These are phyloP conservation scores for Mastomys coucha DNA, from an alignment of 2,113 vertebrate species.

Conservation along the genomic window DNA sequence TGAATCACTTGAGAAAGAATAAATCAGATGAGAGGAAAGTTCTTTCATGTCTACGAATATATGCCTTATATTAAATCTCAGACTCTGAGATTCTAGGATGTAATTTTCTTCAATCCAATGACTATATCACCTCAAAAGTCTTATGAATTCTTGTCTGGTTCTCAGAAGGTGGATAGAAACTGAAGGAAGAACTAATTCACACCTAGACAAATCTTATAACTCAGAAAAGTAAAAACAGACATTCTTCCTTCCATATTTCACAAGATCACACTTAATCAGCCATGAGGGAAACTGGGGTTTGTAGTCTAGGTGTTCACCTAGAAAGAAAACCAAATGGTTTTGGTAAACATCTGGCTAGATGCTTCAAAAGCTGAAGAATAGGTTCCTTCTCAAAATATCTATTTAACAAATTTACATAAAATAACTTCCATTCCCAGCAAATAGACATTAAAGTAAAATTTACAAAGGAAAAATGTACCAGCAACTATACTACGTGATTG, in stretches of 20 bases:
- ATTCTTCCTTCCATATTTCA: not conserved
- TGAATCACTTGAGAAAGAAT: constrained; percentile 8
- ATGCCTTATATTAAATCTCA: no score
- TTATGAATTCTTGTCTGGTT: not conserved
- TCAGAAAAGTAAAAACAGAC: not conserved
- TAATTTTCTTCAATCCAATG: not conserved
- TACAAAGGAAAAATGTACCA: not conserved
- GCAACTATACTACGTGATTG: not conserved
- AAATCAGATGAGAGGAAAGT: not conserved
- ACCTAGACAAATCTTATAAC: not conserved
- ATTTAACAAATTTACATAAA: constrained; percentile 8
- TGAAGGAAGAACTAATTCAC: not conserved
- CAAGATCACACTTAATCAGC: not conserved
- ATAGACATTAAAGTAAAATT: not conserved
- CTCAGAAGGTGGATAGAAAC: not conserved
- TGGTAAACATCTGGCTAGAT: not conserved
- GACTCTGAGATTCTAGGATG: not conserved
- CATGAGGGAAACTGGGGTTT: not conserved
- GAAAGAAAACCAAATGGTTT: not conserved
- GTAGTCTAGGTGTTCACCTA: not conserved
- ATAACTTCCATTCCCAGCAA: not conserved
- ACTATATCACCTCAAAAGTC: not conserved
- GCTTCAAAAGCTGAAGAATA: not conserved
- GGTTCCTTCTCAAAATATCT: not conserved
- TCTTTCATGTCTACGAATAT: not conserved